Evolutionary conservation across 1,140 invertebrate genomes (phyloP), one percentile per base, ranked within the genome.

Genomic region (Drosophila burlai): DNA sequence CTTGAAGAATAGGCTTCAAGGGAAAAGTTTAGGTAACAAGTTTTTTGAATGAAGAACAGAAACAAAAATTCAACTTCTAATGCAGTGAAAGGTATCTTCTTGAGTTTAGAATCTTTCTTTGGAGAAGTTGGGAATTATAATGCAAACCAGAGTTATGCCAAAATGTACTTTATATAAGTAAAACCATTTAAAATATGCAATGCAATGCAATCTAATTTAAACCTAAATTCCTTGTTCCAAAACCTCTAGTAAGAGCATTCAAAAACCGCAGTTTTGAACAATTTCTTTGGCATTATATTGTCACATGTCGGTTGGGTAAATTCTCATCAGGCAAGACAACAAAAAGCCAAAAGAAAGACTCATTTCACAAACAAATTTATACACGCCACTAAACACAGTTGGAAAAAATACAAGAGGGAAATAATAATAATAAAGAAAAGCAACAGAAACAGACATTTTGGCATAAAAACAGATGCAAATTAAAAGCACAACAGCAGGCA

Each of bases 351-450:
- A 60, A 61, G 49, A 66, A 67, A 71, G 62, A 66, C 73, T 83
- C 69, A 83, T 71, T 83, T 83, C 81, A 83, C 81, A 83, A 83
- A 83, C 81, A 80, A 83, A 83, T 83, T 83, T 76, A 66, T 76
- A 71, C 76, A 80, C 40, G 50, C 36, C 36, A 58, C 36, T 40
- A 59, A 72, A 72, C 55, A 58, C 65, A 26, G 49, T 49, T 43
- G 60, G 36, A 67, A 55, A 57, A 55, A 67, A 42, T 31, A n/a
- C 49, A 57, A 49, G 65, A 34, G 52, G 50, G 52, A 71, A 69
- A 72, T 72, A 58, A 58, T 71, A 64, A 36, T 36, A 72, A 71
- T 52, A 52, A 52, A 64, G 62, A 78, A 80, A 72, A 80, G 34
- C 49, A 73, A 40, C 50, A 68, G 18, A 54, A 45, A 59, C 38